Evolutionary conservation across 64 coral and sea anemone species (phyloP).

Genomic region (Actinia equina): DNA sequence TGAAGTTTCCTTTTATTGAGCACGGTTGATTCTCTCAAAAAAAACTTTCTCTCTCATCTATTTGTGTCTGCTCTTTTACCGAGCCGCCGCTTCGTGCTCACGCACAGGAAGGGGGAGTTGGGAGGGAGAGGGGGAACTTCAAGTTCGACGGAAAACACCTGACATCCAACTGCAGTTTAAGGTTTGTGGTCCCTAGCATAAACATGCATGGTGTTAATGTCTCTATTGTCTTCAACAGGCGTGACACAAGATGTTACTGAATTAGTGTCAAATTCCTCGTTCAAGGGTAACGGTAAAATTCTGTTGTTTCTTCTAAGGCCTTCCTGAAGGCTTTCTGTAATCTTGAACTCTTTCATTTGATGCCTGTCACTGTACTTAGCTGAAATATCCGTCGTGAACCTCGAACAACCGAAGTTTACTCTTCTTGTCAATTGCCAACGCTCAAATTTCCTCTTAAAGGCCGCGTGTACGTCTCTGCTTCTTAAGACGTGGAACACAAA

Average conservation of each 20-base stretch:
- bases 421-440: not conserved
- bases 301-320: not conserved
- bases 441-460: not conserved
- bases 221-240: not conserved
- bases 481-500: constrained; percentile 38
- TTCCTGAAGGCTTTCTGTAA: not conserved
- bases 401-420: not conserved
- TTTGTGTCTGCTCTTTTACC: too few relatives aligned
- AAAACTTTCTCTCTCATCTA: too few relatives aligned
- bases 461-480: not conserved
- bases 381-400: not conserved
- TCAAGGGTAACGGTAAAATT: not conserved
- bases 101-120: too few relatives aligned
- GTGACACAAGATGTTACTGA: not conserved
- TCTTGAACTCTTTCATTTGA: too few relatives aligned
- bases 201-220: not conserved
- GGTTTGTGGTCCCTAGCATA: too few relatives aligned
- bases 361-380: too few relatives aligned
- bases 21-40: too few relatives aligned
- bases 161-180: too few relatives aligned
- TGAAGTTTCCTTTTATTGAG: too few relatives aligned
- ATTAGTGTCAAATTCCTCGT: not conserved
- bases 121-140: too few relatives aligned
- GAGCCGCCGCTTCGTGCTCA: too few relatives aligned
- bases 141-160: too few relatives aligned